Evolutionary conservation across 2,797 vertebrate genomes (phyloP), one percentile per base, ranked within the genome.

Genomic region (Coccyzus lansbergi): DNA sequence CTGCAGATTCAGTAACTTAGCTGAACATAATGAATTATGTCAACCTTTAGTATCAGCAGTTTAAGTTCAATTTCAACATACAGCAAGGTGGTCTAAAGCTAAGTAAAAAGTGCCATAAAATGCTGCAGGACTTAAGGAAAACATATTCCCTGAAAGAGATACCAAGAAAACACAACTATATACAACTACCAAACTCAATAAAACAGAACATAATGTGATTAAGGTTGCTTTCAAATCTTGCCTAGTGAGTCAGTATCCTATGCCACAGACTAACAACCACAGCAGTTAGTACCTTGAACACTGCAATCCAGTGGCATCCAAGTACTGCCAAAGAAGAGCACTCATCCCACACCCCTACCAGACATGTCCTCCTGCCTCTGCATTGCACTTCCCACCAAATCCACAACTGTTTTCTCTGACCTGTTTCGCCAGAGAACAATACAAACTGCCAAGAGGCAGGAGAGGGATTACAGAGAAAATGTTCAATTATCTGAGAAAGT

Each of bases 181-280:
- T 6, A 65, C 9, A 58, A 33, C 6, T 29, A 52, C n/a, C 2
- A 18, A 53, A 24, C 70, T 55, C 4, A 55, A 36, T 2, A 15
- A 77, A 55, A n/a, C 70, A 60, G 3, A 77, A 51, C 0, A 0
- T 17, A 62, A 34, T 0, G 1, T 25, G 63, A 55, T 51, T 24
- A 31, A 69, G 52, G 77, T 0, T 72, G 36, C 25, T 59, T 9
- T 68, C 38, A 33, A 53, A 34, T 19, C n/a, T 14, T 38, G 62
- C 53, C 68, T 71, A 63, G 36, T 2, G 1, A 64, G 20, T 21
- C 25, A 13, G 48, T 4, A 33, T 15, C 72, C 44, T 7, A 36
- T 25, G 29, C 2, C 36, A 17, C 0, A 0, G 53, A 42, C 5
- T 29, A 51, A 31, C 26, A 20, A 21, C 42, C 56, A 44, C 4